A percentile compares a stretch with the other conserved stretches of the same genome.
These are phyloP conservation scores for Falco rusticolus DNA, from an alignment of 2,797 vertebrate species.

Conservation along the genomic window DNA sequence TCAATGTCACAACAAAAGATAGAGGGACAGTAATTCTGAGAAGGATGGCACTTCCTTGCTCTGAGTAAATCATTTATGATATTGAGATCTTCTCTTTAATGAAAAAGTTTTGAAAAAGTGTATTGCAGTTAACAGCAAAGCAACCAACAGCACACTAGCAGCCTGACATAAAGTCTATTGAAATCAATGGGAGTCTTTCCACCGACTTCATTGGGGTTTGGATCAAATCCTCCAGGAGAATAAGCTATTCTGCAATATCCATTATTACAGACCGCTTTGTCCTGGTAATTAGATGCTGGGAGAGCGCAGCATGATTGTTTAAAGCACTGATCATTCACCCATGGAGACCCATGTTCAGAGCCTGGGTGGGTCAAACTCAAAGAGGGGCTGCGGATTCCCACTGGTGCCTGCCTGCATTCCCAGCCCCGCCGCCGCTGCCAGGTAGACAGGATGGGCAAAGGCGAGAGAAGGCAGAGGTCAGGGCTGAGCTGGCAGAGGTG, in stretches of 20 bases:
- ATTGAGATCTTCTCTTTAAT: background rate
- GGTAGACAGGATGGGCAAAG: background rate
- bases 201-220: slow-evolving; percentile 53
- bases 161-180: slow-evolving; percentile 50
- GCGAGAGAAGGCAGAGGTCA: background rate
- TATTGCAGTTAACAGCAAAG: background rate
- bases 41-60: background rate
- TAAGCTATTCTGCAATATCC: slow-evolving; percentile 59
- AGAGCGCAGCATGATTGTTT: slow-evolving; percentile 1
- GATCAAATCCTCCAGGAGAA: slow-evolving; percentile 59
- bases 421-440: background rate
- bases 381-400: slow-evolving; percentile 50
- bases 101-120: background rate
- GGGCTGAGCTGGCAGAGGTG: background rate
- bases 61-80: background rate
- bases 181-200: slow-evolving; percentile 62
- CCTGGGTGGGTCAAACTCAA: background rate
- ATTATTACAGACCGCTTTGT: slow-evolving; percentile 57
- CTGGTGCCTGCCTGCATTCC: background rate
- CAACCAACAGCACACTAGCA: background rate
- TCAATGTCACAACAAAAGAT: background rate
- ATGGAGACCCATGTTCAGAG: slow-evolving; percentile 47
- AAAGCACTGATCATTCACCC: slow-evolving; percentile 63
- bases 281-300: slow-evolving; percentile 59
- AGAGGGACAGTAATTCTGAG: background rate